These are phyloP conservation scores for Bagarius yarrelli DNA, from an alignment of 2,113 vertebrate genomes.

Conservation along the genomic window DNA sequence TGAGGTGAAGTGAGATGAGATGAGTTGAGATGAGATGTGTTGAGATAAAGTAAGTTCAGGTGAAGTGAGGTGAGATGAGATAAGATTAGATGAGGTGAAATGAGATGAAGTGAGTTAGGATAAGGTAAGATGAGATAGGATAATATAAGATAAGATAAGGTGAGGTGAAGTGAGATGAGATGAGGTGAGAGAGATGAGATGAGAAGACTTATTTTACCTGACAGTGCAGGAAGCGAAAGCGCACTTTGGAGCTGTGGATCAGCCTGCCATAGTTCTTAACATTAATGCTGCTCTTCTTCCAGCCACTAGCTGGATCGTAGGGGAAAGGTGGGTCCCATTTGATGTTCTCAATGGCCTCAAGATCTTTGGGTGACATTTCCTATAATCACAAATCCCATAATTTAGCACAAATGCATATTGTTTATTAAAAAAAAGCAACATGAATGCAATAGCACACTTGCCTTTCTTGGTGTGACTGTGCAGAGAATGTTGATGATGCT, in stretches of 20 bases:
- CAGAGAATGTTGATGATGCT: conserved; percentile 80
- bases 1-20: neutral
- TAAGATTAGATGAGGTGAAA: neutral
- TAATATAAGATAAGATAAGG: too few relatives aligned
- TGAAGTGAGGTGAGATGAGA: neutral
- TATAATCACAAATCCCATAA: conserved; percentile 42
- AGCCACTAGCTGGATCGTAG: conserved; percentile 70
- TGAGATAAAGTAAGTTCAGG: too few relatives aligned
- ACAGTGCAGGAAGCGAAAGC: conserved; percentile 86
- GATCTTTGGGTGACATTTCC: conserved; percentile 77
- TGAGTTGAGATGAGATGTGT: neutral
- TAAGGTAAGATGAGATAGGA: too few relatives aligned
- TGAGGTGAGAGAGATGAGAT: neutral
- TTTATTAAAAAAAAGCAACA: neutral
- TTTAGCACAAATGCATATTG: neutral
- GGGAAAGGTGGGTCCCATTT: conserved; percentile 76
- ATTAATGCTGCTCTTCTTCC: conserved; percentile 79
- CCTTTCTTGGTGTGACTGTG: conserved; percentile 75
- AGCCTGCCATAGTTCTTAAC: conserved; percentile 88
- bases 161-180: neutral
- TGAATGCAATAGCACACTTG: conserved; percentile 41
- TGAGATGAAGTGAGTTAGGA: neutral
- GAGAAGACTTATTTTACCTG: conserved; percentile 71
- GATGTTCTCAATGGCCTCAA: conserved; percentile 76
- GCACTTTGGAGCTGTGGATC: conserved; percentile 92